Evolutionary conservation across 2,113 vertebrate species (phyloP).

Genomic region (Chloropsis hardwickii): DNA sequence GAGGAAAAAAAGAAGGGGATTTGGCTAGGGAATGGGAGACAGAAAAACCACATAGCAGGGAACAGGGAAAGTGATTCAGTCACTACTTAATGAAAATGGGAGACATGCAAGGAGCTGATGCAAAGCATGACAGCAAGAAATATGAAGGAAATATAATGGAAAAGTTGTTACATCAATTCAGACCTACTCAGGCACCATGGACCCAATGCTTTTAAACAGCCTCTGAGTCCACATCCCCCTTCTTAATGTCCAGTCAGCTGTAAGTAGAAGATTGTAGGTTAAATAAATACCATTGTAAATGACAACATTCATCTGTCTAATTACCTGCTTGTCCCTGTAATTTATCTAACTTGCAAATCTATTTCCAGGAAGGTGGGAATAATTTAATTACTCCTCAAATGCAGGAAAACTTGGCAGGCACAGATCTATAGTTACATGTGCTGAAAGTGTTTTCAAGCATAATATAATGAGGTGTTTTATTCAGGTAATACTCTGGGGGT

Average conservation of each 20-base stretch:
- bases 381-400: constrained; percentile 17
- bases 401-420: neutral
- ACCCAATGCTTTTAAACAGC: neutral
- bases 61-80: neutral
- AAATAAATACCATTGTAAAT: constrained; percentile 17
- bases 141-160: neutral
- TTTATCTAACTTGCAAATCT: constrained; percentile 21
- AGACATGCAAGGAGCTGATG: neutral
- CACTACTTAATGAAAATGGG: neutral
- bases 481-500: neutral
- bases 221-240: neutral
- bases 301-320: constrained; percentile 5
- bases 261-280: neutral
- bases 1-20: neutral
- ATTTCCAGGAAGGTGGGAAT: neutral
- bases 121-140: neutral
- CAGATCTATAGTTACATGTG: neutral
- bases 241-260: neutral
- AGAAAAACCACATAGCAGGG: neutral
- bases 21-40: neutral
- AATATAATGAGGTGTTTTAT: neutral
- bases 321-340: neutral
- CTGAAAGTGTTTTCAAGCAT: neutral
- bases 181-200: neutral
- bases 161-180: neutral